These are phyloP conservation scores for Drosophila paulistorum DNA, from an alignment of 1,140 invertebrate species.

Conservation along the genomic window DNA sequence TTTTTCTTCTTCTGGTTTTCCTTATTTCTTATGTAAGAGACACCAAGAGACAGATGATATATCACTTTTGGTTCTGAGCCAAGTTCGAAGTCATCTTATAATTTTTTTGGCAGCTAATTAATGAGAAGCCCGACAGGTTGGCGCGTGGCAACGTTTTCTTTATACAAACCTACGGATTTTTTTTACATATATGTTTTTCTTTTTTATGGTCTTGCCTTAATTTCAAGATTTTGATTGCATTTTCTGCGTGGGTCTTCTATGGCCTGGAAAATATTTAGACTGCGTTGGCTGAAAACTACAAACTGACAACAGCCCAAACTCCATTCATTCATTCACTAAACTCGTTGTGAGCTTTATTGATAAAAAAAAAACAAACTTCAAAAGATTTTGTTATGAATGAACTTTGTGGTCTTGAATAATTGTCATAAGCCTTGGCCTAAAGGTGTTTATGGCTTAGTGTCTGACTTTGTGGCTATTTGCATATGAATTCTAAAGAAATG, in stretches of 20 bases:
- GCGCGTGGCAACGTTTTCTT: constrained; percentile 53
- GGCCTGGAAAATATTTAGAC: constrained; percentile 38
- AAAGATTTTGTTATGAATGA: constrained; percentile 36
- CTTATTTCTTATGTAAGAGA: constrained; percentile 23
- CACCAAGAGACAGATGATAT: constrained; percentile 16
- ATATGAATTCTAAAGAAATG: constrained; percentile 22
- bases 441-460: constrained; percentile 39
- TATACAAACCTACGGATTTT: constrained; percentile 19
- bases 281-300: constrained; percentile 56
- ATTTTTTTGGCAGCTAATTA: constrained; percentile 54
- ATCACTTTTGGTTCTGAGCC: constrained; percentile 36
- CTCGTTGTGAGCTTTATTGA: constrained; percentile 41
- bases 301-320: background rate
- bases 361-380: constrained; percentile 22
- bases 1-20: constrained; percentile 15
- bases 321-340: constrained; percentile 49
- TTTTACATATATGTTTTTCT: constrained; percentile 21
- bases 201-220: constrained; percentile 35
- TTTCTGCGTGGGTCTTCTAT: constrained; percentile 49
- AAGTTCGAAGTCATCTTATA: constrained; percentile 19
- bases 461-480: constrained; percentile 3
- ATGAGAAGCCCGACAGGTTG: constrained; percentile 57
- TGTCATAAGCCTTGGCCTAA: constrained; percentile 34
- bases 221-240: constrained; percentile 30
- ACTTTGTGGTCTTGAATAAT: constrained; percentile 40